Evolutionary conservation across 2,797 vertebrate genomes (phyloP).

Genomic region (Acrocephalus scirpaceus): DNA sequence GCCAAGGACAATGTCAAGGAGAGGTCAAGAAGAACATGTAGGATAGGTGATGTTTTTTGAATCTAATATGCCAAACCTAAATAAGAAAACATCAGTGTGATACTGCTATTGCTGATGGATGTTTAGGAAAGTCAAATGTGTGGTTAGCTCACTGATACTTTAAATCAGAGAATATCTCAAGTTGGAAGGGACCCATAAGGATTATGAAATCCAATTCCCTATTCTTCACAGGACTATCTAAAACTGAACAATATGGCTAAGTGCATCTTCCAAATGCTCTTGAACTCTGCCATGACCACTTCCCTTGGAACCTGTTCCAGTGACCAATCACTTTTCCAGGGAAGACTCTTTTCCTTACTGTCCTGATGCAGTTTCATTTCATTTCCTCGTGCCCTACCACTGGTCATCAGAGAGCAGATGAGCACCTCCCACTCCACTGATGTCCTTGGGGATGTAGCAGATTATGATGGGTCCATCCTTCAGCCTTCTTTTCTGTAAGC

Average conservation of each 20-base stretch:
- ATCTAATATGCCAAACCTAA: not conserved
- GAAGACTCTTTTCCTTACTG: not conserved
- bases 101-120: not conserved
- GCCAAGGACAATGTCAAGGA: not conserved
- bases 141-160: not conserved
- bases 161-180: not conserved
- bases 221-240: not conserved
- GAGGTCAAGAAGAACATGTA: not conserved
- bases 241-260: not conserved
- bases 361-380: not conserved
- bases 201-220: not conserved
- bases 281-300: not conserved
- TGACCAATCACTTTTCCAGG: not conserved
- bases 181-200: not conserved
- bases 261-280: not conserved
- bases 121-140: not conserved
- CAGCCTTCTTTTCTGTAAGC: not conserved
- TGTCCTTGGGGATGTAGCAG: not conserved
- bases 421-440: accelerated
- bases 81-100: not conserved
- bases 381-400: accelerated
- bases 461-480: accelerated
- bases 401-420: not conserved
- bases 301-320: not conserved
- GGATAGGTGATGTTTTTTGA: not conserved